Base-by-base conservation (phyloP, 1,140 invertebrate species). In the Pseudomyrmex concolor region DNA sequence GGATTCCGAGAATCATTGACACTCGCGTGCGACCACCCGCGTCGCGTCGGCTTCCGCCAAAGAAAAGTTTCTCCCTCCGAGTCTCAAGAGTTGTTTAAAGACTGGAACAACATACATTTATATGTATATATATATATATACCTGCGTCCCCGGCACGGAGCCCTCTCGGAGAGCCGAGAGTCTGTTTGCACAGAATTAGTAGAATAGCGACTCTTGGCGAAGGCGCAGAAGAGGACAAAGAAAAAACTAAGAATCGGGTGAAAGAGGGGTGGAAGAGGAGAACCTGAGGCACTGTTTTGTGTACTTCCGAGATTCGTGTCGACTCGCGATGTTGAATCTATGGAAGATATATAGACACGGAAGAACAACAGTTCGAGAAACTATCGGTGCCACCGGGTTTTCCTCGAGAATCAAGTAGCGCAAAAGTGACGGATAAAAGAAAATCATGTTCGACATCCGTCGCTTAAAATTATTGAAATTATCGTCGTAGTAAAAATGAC, bases 131-230 rank as follows among this genome's bases (percentile, higher is more conserved):
- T 25, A 34, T 34, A 34, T 34, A 7, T 34, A 91, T 91, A 92
- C 91, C 92, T 92, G 86, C 73, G 73, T 19, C 54, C 34, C 62
- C 17, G 71, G 74, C 78, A 72, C 89, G 51, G 89, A 34, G 89
- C 86, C 68, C 57, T 70, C 63, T 63, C 59, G 67, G 57, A 25
- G 83, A 34, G 34, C 34, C 62, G 81, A 72, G 83, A 85, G 83
- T 82, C 19, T 92, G 84, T 93, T 93, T 92, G 89, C 84, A 72
- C 45, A 89, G 90, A 93, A 93, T 93, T 92, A 92, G 91, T 92
- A 71, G 84, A 85, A 81, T 85, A 87, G 81, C 86, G 86, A 90
- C 85, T 91, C 88, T 85, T 70, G 45, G 59, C 68, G 74, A 63
- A 15, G 34, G 25, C 7, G 51, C 55, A 19, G 54, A 22, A 54